These are phyloP conservation scores for Atlantisia rogersi DNA, from an alignment of 2,113 vertebrate genomes.

Conservation along the genomic window DNA sequence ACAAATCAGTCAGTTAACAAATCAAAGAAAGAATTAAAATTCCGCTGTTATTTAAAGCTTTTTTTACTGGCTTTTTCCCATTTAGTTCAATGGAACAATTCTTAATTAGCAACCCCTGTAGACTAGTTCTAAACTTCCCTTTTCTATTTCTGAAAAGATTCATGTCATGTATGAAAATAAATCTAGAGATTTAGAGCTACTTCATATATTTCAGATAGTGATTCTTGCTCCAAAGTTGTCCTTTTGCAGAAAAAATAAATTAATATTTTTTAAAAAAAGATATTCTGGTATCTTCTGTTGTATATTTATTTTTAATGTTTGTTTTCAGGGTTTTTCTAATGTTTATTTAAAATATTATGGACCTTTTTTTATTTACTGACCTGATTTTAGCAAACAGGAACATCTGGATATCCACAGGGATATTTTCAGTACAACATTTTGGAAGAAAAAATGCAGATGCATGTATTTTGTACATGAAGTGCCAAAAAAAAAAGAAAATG, in stretches of 20 bases:
- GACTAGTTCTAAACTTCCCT: background rate
- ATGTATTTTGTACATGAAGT: background rate
- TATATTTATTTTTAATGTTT: background rate
- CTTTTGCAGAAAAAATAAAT: background rate
- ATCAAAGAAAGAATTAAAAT: background rate
- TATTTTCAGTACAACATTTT: background rate
- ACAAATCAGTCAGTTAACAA: background rate
- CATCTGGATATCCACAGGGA: background rate
- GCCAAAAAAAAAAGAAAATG: background rate
- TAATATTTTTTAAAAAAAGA: background rate
- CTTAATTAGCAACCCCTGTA: background rate
- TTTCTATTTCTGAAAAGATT: background rate
- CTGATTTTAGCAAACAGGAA: background rate
- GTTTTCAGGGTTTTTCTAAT: background rate
- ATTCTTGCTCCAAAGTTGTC: background rate
- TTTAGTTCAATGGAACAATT: background rate
- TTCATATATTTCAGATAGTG: background rate
- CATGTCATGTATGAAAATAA: background rate
- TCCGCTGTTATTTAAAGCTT: background rate
- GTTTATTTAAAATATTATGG: background rate
- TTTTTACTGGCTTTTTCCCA: background rate
- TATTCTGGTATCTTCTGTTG: accelerated
- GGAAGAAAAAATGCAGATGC: background rate
- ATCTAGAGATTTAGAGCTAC: background rate
- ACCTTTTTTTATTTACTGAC: background rate